Evolutionary conservation across 2,888 invertebrate species (phyloP).

Genomic region (Sinodicranocentrus sp.): DNA sequence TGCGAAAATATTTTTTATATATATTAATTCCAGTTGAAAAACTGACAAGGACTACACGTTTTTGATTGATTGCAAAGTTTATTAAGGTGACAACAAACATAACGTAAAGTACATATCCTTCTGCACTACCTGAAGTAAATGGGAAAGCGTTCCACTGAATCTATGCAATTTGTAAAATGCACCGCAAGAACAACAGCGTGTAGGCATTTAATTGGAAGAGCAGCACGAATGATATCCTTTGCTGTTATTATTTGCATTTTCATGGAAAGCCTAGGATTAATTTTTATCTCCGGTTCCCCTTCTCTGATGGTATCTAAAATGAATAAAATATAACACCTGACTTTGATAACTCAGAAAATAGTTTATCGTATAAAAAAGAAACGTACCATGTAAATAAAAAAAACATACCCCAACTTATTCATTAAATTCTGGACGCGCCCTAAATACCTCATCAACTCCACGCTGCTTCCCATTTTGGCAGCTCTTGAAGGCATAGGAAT

Average conservation of each 20-base stretch:
- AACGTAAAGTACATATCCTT: too few relatives aligned
- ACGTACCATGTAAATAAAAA: background rate
- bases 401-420: constrained; percentile 71
- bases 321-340: background rate
- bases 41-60: too few relatives aligned
- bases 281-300: constrained; percentile 73
- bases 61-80: too few relatives aligned
- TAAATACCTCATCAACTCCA: constrained; percentile 71
- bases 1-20: too few relatives aligned
- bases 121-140: constrained; percentile 73
- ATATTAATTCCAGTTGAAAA: too few relatives aligned
- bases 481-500: constrained; percentile 17
- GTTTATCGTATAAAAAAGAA: too few relatives aligned
- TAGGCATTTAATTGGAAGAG: constrained; percentile 74
- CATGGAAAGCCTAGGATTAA: constrained; percentile 73
- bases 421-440: constrained; percentile 72
- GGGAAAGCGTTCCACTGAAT: constrained; percentile 73
- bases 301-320: constrained; percentile 69
- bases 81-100: too few relatives aligned
- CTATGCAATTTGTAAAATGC: constrained; percentile 73
- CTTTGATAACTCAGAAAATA: too few relatives aligned
- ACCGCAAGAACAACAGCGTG: constrained; percentile 75
- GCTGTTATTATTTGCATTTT: constrained; percentile 74
- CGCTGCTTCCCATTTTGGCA: constrained; percentile 28
- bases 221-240: constrained; percentile 67